phyloP scores from a whole-genome alignment of 1,140 invertebrate species.

The Euura saliciscinereae region DNA sequence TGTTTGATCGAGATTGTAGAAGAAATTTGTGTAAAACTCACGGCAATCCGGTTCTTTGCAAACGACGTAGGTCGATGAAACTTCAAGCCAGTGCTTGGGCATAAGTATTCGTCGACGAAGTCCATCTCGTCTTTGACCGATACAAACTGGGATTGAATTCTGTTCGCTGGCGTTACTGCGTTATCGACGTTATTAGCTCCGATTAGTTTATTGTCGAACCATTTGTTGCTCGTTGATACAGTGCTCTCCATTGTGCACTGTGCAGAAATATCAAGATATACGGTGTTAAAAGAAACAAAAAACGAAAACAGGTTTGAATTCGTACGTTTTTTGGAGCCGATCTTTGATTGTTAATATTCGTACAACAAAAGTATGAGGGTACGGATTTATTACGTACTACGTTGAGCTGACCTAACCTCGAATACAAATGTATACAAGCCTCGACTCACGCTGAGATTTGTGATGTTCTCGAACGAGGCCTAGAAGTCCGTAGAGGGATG shows the following conservation, averaged over 20 bases:
- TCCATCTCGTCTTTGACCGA: slow-evolving; percentile 18
- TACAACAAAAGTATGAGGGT: too few species aligned
- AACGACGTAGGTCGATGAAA: neutral
- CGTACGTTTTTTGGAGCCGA: too few species aligned
- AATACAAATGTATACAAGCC: too few species aligned
- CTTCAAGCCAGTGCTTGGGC: neutral
- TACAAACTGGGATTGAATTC: slow-evolving; percentile 10
- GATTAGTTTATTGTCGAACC: neutral
- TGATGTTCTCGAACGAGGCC: too few species aligned
- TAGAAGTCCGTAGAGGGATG: too few species aligned
- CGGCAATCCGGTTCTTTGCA: neutral
- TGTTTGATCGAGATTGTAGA: neutral
- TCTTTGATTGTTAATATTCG: too few species aligned
- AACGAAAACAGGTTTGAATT: too few species aligned
- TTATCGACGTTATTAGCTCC: neutral
- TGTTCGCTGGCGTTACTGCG: neutral
- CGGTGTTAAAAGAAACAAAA: too few species aligned
- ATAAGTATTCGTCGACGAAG: slow-evolving; percentile 1
- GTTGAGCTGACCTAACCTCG: too few species aligned
- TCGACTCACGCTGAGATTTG: too few species aligned
- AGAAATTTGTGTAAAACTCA: neutral
- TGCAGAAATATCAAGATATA: too few species aligned
- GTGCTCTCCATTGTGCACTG: slow-evolving; percentile 3
- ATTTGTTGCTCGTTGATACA: neutral
- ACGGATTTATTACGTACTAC: too few species aligned